These are phyloP conservation scores for Silurus glanis DNA, from an alignment of 2,113 vertebrate species.

Conservation along the genomic window DNA sequence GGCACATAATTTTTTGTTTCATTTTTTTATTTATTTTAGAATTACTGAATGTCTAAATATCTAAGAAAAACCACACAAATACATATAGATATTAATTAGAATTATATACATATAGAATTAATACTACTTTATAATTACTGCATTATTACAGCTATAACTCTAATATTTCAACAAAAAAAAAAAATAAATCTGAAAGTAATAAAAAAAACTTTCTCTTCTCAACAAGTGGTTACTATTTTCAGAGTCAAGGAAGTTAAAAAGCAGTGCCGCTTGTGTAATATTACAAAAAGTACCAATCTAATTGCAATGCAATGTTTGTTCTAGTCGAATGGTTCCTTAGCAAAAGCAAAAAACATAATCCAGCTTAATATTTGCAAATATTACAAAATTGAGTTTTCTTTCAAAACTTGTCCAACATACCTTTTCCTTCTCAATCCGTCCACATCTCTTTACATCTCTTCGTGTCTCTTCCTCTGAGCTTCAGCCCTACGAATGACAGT, in stretches of 20 bases:
- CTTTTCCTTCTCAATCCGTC: slow-evolving; percentile 8
- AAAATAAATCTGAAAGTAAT: background rate
- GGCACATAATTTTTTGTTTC: no score
- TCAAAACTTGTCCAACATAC: background rate
- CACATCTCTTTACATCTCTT: background rate
- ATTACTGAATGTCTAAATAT: no score
- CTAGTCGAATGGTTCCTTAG: background rate
- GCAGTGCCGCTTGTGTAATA: background rate
- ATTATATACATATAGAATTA: no score
- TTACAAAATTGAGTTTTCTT: background rate
- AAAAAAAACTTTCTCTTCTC: background rate
- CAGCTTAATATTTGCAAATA: background rate
- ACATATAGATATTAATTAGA: no score
- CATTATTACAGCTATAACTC: background rate
- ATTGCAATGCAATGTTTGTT: background rate
- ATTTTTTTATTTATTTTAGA: no score
- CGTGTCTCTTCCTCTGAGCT: background rate
- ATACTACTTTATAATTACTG: background rate
- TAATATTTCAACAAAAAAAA: background rate
- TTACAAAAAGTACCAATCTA: no score
- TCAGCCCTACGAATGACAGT: slow-evolving; percentile 11
- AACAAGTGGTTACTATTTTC: background rate
- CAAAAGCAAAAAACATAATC: background rate
- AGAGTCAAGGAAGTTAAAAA: background rate
- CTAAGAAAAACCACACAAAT: no score